Percentiles rank a stretch among this genome's conserved stretches.
phyloP scores from a whole-genome alignment of 2,888 invertebrate species.

The Agrotis clavis region DNA sequence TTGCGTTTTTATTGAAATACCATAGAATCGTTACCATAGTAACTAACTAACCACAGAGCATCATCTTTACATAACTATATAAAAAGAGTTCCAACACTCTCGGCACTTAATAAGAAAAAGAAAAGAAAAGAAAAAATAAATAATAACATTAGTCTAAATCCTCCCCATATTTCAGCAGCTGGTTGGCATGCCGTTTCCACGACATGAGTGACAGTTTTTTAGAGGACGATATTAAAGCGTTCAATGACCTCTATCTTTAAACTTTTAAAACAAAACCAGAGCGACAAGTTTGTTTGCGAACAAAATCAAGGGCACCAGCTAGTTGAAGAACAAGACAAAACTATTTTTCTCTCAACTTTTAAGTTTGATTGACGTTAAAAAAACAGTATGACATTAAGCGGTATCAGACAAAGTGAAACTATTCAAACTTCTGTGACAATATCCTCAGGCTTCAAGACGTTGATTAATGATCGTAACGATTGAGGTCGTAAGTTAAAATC shows the following conservation, averaged over 20 bases:
- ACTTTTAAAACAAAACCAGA: neutral
- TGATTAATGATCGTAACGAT: slow-evolving; percentile 46
- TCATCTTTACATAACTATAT: too few relatives aligned
- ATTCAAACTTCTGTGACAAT: slow-evolving; percentile 52
- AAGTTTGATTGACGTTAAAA: slow-evolving; percentile 28
- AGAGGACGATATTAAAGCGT: too few relatives aligned
- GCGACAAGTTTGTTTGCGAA: neutral
- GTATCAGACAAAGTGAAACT: slow-evolving; percentile 44
- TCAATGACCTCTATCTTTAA: neutral
- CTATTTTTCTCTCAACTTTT: neutral
- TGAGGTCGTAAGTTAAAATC: slow-evolving; percentile 51
- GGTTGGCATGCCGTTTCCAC: too few relatives aligned
- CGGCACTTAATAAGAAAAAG: too few relatives aligned
- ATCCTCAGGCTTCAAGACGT: slow-evolving; percentile 31
- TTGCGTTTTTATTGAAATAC: too few relatives aligned
- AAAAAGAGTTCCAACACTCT: too few relatives aligned
- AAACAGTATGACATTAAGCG: slow-evolving; percentile 26
- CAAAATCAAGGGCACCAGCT: neutral
- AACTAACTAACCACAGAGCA: too few relatives aligned
- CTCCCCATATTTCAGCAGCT: too few relatives aligned
- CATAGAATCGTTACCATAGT: too few relatives aligned
- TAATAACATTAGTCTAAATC: too few relatives aligned
- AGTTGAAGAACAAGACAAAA: slow-evolving; percentile 1
- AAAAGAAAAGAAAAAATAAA: too few relatives aligned
- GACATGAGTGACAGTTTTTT: too few relatives aligned